Percentiles rank a stretch among this genome's conserved stretches.
Evolutionary conservation across 37 sponge, comb jelly and placozoan genomes (phyloP).

Genomic region (Spongilla lacustris): DNA sequence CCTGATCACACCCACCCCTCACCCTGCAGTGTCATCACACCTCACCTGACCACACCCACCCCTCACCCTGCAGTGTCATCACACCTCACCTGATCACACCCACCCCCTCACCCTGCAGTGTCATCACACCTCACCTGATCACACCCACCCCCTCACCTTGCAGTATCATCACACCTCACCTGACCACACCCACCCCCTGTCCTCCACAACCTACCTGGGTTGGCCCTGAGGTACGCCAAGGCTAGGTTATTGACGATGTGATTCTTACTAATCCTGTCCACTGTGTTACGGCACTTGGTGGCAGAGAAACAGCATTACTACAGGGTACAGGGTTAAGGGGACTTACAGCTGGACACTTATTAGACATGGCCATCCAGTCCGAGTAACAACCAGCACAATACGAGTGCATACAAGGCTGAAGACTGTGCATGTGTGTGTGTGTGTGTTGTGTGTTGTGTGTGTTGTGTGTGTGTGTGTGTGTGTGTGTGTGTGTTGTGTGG

Average conservation of each 20-base stretch:
- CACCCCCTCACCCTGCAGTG: not conserved
- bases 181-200: not conserved
- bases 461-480: conserved; percentile 8
- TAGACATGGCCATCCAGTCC: conserved; percentile 87
- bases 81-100: not conserved
- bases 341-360: conserved; percentile 83
- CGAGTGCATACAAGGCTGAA: conserved; percentile 94
- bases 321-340: not conserved
- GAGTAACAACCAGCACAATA: conserved; percentile 97
- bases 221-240: conserved; percentile 70
- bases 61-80: too few relatives aligned
- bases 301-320: too few relatives aligned
- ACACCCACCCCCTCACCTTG: not conserved
- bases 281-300: conserved; percentile 76
- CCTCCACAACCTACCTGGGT: conserved; percentile 68
- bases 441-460: not conserved
- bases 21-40: too few relatives aligned
- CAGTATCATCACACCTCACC: not conserved
- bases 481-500: conserved; percentile 20
- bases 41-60: not conserved
- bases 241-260: conserved; percentile 91
- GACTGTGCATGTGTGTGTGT: conserved; percentile 23
- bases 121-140: not conserved
- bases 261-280: conserved; percentile 83
- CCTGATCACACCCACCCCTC: not conserved